phyloP scores from a whole-genome alignment of 2,888 invertebrate species.

The Hoplodrina ambigua region DNA sequence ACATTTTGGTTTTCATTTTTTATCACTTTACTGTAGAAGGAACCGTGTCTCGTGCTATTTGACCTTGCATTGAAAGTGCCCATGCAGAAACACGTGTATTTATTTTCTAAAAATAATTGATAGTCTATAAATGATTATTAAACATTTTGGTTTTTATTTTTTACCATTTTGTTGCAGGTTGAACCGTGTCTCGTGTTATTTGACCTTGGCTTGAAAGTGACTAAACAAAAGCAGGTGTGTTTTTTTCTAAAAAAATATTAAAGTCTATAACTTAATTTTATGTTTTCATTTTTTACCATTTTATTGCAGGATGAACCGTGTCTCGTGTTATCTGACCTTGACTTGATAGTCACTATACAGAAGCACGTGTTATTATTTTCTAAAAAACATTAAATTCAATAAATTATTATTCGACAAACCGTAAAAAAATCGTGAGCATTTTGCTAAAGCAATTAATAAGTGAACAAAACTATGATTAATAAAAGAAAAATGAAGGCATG shows the following conservation, averaged over 20 bases:
- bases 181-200: neutral
- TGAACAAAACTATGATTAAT: conserved; percentile 10
- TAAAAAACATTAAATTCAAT: neutral
- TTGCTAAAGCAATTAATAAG: neutral
- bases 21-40: neutral
- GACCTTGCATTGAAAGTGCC: neutral
- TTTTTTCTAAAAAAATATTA: neutral
- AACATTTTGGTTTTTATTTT: neutral
- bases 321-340: neutral
- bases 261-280: neutral
- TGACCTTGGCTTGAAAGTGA: neutral
- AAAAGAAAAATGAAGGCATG: conserved; percentile 6
- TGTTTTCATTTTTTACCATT: neutral
- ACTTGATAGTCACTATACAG: neutral
- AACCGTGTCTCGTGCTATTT: neutral
- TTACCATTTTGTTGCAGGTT: neutral
- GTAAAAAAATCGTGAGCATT: neutral
- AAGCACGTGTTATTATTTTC: neutral
- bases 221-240: neutral
- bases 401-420: neutral
- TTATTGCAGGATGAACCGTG: neutral
- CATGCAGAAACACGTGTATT: neutral
- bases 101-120: neutral
- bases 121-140: neutral
- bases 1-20: too few relatives aligned